phyloP scores from a whole-genome alignment of 2,113 vertebrate species.

The Psephotus haematonotus region DNA sequence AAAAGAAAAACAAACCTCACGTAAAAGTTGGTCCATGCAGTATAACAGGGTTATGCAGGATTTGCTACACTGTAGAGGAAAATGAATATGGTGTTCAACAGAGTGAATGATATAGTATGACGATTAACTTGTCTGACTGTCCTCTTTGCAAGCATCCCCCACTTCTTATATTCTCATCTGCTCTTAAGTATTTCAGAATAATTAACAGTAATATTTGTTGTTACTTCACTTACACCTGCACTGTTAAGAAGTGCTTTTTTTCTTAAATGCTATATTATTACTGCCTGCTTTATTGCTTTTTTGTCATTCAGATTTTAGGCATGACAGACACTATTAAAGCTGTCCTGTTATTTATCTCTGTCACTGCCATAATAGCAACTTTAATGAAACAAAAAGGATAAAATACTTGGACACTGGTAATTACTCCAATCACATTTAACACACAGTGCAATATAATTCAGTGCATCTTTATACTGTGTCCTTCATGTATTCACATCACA shows the following conservation, averaged over 20 bases:
- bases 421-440: slow-evolving; percentile 33
- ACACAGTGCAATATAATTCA: slow-evolving; percentile 21
- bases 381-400: slow-evolving; percentile 30
- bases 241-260: background rate
- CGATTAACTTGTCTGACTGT: background rate
- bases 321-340: slow-evolving; percentile 43
- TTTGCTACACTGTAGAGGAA: background rate
- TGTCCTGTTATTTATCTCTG: slow-evolving; percentile 39
- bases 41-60: background rate
- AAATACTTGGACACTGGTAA: slow-evolving; percentile 38
- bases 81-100: background rate
- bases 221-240: slow-evolving; percentile 36
- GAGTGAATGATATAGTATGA: background rate
- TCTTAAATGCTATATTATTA: slow-evolving; percentile 48
- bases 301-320: slow-evolving; percentile 33
- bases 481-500: slow-evolving; percentile 63
- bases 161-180: background rate
- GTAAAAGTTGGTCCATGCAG: background rate
- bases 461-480: background rate
- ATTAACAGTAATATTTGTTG: slow-evolving; percentile 49
- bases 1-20: background rate
- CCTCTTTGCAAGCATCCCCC: background rate
- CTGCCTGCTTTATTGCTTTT: background rate
- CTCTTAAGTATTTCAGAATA: background rate
- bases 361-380: background rate